Percentiles rank a stretch among this genome's conserved stretches.
These are phyloP conservation scores for Micrasema minimum DNA, from an alignment of 1,140 invertebrate species.

Conservation along the genomic window DNA sequence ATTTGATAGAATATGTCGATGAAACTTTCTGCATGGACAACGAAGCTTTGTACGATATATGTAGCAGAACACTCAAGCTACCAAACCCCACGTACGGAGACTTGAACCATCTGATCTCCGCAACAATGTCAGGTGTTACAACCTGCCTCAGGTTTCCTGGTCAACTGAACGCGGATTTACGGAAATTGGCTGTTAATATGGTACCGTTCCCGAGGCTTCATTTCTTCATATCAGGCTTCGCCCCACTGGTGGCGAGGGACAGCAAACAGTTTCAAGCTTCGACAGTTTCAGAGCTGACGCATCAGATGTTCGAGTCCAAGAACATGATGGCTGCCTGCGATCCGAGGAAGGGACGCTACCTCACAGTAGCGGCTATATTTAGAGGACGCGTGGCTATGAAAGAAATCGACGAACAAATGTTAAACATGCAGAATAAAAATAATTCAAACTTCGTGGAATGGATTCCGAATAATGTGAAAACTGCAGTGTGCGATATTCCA, in stretches of 20 bases:
- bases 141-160: conserved; percentile 81
- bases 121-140: conserved; percentile 83
- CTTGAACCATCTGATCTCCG: conserved; percentile 81
- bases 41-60: conserved; percentile 91
- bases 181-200: conserved; percentile 97
- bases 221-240: conserved; percentile 84
- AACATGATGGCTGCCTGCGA: conserved; percentile 80
- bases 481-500: conserved; percentile 88
- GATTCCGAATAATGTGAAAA: conserved; percentile 89
- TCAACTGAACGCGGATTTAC: conserved; percentile 86
- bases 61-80: conserved; percentile 84
- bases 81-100: conserved; percentile 84
- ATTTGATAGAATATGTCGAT: conserved; percentile 84
- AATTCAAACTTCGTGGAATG: conserved; percentile 87
- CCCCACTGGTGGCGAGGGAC: conserved; percentile 76
- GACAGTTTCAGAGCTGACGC: conserved; percentile 79
- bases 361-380: conserved; percentile 81
- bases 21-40: conserved; percentile 73
- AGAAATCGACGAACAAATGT: conserved; percentile 71
- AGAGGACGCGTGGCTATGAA: conserved; percentile 81
- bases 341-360: conserved; percentile 73
- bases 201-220: conserved; percentile 84
- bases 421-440: conserved; percentile 77
- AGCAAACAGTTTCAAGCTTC: conserved; percentile 77
- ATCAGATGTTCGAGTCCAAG: conserved; percentile 79